Percentiles rank a stretch among this genome's conserved stretches.
These are phyloP conservation scores for Gila orcuttii DNA, from an alignment of 2,113 vertebrate species.

Conservation along the genomic window DNA sequence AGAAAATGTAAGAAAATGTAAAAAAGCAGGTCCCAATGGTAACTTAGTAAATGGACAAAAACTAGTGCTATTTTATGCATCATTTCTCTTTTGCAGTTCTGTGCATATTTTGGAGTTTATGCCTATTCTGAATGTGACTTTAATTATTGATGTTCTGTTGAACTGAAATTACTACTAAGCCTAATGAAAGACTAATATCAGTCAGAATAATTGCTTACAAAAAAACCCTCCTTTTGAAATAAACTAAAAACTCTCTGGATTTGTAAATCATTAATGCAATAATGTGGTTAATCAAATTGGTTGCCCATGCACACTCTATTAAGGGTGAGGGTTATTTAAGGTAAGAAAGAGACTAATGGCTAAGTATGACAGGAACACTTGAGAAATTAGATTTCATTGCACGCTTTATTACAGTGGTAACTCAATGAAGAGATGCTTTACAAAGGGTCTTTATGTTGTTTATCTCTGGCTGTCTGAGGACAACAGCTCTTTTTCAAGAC, in stretches of 20 bases:
- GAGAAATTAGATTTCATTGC: not conserved
- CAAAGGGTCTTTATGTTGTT: slow-evolving; percentile 8
- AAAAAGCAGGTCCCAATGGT: not conserved
- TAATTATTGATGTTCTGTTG: too few species aligned
- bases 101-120: not conserved
- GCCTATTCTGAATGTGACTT: not conserved
- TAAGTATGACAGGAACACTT: not conserved
- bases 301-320: not conserved
- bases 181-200: too few species aligned
- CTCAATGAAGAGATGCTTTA: slow-evolving; percentile 25
- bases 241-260: too few species aligned
- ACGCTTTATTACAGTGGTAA: not conserved
- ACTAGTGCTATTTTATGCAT: not conserved
- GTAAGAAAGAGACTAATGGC: not conserved
- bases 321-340: not conserved
- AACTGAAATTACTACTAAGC: too few species aligned
- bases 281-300: not conserved
- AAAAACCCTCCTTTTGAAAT: too few species aligned
- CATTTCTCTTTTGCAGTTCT: not conserved
- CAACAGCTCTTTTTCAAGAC: not conserved
- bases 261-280: too few species aligned
- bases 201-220: too few species aligned
- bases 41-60: not conserved
- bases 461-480: not conserved
- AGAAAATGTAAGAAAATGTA: too few species aligned